phyloP scores from a whole-genome alignment of 2,888 invertebrate genomes.

The Leptura quadrifasciata region DNA sequence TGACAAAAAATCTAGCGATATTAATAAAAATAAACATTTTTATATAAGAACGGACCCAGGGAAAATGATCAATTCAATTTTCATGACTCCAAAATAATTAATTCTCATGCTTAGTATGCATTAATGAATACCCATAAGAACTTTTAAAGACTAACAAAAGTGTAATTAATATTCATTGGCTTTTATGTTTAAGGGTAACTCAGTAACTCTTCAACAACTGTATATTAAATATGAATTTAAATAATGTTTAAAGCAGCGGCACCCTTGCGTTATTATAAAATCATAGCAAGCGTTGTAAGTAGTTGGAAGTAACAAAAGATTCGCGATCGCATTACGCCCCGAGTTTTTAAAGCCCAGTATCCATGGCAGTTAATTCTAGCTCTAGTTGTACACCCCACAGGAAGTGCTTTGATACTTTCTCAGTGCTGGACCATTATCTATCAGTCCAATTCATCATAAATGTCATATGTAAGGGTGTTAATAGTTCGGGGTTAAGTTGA shows the following conservation, averaged over 20 bases:
- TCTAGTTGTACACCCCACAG: slow-evolving; percentile 63
- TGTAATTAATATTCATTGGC: slow-evolving; percentile 69
- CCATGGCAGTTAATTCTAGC: slow-evolving; percentile 72
- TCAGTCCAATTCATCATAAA: slow-evolving; percentile 72
- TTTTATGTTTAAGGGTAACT: slow-evolving; percentile 58
- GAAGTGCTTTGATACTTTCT: slow-evolving; percentile 70
- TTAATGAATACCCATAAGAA: slow-evolving; percentile 52
- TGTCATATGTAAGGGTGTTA: slow-evolving; percentile 70
- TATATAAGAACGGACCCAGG: not conserved
- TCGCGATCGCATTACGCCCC: slow-evolving; percentile 66
- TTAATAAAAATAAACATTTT: not conserved
- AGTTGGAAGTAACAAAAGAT: slow-evolving; percentile 67
- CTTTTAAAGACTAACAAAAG: slow-evolving; percentile 63
- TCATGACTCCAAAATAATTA: slow-evolving; percentile 41
- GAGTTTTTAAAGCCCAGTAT: slow-evolving; percentile 70
- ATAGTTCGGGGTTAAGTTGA: slow-evolving; percentile 63
- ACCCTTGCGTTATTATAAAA: slow-evolving; percentile 67
- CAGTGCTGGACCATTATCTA: slow-evolving; percentile 71
- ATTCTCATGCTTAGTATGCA: slow-evolving; percentile 54
- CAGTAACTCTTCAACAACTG: slow-evolving; percentile 56
- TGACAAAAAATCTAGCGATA: not conserved
- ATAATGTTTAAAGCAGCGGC: slow-evolving; percentile 66
- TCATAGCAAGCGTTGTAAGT: slow-evolving; percentile 68
- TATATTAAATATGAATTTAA: slow-evolving; percentile 72
- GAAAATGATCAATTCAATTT: not conserved